A percentile compares a stretch with the other conserved stretches of the same genome.
Conservation (phyloP, 2,797 vertebrate genomes). For the Chiloscyllium punctatum region DNA sequence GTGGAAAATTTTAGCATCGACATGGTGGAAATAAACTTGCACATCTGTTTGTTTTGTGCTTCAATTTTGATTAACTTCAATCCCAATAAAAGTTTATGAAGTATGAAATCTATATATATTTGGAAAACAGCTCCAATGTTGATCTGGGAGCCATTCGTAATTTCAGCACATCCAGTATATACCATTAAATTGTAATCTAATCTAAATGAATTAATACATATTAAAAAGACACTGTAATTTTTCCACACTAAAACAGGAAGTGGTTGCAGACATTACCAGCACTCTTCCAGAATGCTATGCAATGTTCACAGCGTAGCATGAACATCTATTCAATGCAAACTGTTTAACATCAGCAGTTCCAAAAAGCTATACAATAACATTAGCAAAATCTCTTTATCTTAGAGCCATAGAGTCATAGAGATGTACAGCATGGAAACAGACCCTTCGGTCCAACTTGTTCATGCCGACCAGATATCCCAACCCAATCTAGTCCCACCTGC, state of each 20-base stretch:
- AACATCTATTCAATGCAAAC: neutral
- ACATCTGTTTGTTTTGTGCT: neutral
- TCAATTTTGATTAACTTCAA: slow-evolving; percentile 29
- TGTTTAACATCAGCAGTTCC: neutral
- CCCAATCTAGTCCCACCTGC: too few species aligned
- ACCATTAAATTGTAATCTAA: neutral
- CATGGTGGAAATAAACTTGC: neutral
- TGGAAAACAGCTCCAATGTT: neutral
- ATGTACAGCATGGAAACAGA: too few species aligned
- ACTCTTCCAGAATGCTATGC: neutral
- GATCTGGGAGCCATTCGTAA: neutral
- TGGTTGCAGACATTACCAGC: neutral
- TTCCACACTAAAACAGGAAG: neutral
- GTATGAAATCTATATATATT: slow-evolving; percentile 10
- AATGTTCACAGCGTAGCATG: neutral
- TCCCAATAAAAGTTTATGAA: slow-evolving; percentile 22
- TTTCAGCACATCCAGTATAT: neutral
- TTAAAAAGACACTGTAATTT: slow-evolving; percentile 1
- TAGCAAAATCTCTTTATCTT: neutral
- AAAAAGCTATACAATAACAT: neutral
- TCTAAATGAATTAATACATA: neutral
- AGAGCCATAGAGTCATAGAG: neutral
- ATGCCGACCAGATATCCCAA: too few species aligned
- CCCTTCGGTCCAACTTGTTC: too few species aligned
- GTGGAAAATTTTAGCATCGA: neutral